These are phyloP conservation scores for Chrosomus eos DNA, from an alignment of 2,797 vertebrate genomes.

Conservation along the genomic window DNA sequence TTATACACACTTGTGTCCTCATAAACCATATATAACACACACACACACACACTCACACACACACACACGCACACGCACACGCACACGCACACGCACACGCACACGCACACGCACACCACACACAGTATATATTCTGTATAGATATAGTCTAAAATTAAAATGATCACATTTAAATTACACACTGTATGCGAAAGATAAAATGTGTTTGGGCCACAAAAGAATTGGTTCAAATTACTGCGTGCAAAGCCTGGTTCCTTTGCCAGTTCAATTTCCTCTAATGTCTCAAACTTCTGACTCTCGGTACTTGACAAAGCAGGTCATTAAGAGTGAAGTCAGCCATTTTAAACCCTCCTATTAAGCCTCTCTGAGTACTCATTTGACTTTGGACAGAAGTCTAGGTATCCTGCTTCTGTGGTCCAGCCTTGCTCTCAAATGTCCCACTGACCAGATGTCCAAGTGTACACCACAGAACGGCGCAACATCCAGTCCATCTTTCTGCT, in stretches of 20 bases:
- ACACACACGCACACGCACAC: background rate
- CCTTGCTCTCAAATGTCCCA: constrained; percentile 53
- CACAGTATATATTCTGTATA: too few relatives aligned
- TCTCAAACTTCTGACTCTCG: constrained; percentile 24
- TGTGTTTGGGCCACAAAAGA: background rate
- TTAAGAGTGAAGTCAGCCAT: constrained; percentile 44
- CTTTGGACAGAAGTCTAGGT: constrained; percentile 51
- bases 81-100: background rate
- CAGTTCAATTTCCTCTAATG: constrained; percentile 45
- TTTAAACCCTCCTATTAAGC: constrained; percentile 44
- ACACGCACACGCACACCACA: too few relatives aligned
- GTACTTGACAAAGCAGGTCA: constrained; percentile 25
- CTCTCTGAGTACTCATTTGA: constrained; percentile 49
- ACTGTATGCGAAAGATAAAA: background rate
- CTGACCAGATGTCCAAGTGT: constrained; percentile 55
- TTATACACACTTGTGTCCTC: too few relatives aligned
- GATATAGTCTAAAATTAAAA: too few relatives aligned
- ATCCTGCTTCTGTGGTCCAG: constrained; percentile 43
- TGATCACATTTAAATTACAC: background rate
- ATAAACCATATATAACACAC: too few relatives aligned
- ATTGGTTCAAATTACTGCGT: background rate
- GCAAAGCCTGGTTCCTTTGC: constrained; percentile 1
- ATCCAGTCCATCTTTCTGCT: constrained; percentile 46
- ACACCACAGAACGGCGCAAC: constrained; percentile 35
- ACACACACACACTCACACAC: too few relatives aligned